Evolutionary conservation across 1,140 invertebrate genomes (phyloP).

Genomic region (Meteorus sp.): DNA sequence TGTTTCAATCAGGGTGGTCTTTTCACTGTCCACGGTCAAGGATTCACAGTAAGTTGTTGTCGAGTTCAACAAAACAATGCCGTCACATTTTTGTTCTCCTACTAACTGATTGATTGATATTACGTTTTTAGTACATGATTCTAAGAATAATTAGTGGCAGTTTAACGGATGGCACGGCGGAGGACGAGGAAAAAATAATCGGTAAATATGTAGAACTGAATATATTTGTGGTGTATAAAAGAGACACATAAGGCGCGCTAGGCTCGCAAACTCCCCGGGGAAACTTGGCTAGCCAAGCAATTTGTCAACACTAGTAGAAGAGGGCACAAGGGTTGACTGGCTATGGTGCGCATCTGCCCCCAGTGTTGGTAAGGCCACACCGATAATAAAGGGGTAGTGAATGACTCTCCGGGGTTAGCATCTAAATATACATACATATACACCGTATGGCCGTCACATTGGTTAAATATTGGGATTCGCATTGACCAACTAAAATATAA

Average conservation of each 20-base stretch:
- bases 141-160: too few relatives aligned
- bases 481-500: constrained; percentile 32
- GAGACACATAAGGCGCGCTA: constrained; percentile 26
- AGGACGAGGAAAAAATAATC: neutral
- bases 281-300: constrained; percentile 55
- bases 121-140: too few relatives aligned
- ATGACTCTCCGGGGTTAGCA: constrained; percentile 44
- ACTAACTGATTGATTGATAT: too few relatives aligned
- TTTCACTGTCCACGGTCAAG: too few relatives aligned
- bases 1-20: constrained; percentile 3
- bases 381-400: constrained; percentile 55
- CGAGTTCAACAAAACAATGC: too few relatives aligned
- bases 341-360: constrained; percentile 52
- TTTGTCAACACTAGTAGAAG: constrained; percentile 59
- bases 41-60: neutral
- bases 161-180: too few relatives aligned
- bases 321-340: constrained; percentile 50
- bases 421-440: constrained; percentile 34
- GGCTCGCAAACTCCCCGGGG: constrained; percentile 45
- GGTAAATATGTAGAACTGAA: constrained; percentile 25
- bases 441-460: constrained; percentile 49
- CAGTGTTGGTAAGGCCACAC: constrained; percentile 19
- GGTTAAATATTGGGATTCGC: constrained; percentile 53
- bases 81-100: neutral
- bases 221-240: constrained; percentile 42